A percentile compares a stretch with the other conserved stretches of the same genome.
phyloP scores from a whole-genome alignment of 2,113 vertebrate species.

The Ahaetulla prasina region DNA sequence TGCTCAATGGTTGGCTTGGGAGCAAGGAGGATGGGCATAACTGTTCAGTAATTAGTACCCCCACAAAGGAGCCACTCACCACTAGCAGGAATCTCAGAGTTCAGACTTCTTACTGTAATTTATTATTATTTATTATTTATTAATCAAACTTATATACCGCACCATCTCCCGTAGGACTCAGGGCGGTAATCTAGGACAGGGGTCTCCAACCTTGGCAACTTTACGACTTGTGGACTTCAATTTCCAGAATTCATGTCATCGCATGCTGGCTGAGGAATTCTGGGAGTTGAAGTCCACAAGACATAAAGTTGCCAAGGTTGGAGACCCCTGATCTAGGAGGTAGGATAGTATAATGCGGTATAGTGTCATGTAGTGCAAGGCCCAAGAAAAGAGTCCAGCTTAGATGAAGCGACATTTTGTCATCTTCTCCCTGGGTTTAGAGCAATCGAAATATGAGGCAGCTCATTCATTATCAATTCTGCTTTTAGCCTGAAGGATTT shows the following conservation, averaged over 20 bases:
- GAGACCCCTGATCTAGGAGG: no score
- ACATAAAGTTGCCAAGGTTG: no score
- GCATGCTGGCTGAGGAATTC: no score
- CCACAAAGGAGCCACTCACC: not conserved
- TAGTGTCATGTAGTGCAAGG: not conserved
- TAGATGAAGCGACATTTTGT: not conserved
- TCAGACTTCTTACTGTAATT: not conserved
- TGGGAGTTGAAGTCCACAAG: no score
- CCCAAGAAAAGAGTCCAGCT: not conserved
- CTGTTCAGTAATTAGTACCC: not conserved
- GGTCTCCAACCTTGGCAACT: no score
- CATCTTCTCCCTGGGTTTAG: not conserved
- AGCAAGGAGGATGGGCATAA: not conserved
- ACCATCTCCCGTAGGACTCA: no score
- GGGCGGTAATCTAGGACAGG: no score
- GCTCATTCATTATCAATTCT: not conserved
- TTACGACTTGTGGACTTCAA: no score
- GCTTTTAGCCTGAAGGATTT: not conserved
- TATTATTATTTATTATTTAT: no score
- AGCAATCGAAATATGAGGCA: not conserved
- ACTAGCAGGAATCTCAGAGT: not conserved
- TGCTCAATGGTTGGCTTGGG: not conserved
- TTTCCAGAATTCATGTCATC: no score
- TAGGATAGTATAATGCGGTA: not conserved
- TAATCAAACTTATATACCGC: no score